Base-by-base conservation (phyloP, 1,140 invertebrate species). In the Scaptomyza hsui region DNA sequence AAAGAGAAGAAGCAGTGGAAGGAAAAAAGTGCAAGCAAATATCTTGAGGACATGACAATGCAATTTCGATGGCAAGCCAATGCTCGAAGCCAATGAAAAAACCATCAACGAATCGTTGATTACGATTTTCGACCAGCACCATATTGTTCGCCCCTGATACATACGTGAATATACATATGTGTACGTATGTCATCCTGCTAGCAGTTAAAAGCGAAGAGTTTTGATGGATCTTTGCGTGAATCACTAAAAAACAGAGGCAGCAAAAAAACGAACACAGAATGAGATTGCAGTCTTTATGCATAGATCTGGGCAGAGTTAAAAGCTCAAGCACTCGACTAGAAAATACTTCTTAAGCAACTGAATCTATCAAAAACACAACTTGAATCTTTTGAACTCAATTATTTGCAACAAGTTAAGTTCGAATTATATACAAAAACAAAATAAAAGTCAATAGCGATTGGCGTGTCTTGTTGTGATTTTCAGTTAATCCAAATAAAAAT, bases 41-140 rank as follows among this genome's bases (percentile, higher is more conserved):
- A 83, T 72, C 79, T 83, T 85, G 80, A 79, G 80, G 80, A 85
- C 81, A 80, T 72, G 80, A 74, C 81, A 85, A 83, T 86, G 81
- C 79, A 83, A 83, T 83, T 85, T 83, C 60, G 49, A n/a, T n/a
- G n/a, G n/a, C n/a, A n/a, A 74, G 57, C 63, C 49, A 61, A 57
- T 71, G 76, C 61, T 72, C 57, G 32, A 44, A 56, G 60, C 61
- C 61, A 81, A 72, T 64, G 59, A 47, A 70, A 70, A 64, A 42
- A 24, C 60, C 60, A 70, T 70, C 67, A 69, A 53, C 62, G 44
- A 65, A 29, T 53, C 39, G 49, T 56, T 55, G 32, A 24, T 10
- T 39, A 37, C 32, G 32, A 35, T 41, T 35, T 35, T 24, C 16
- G 7, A 29, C 13, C n/a, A 49, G 12, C 15, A 13, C 5, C 26